Percentiles rank a stretch among this genome's conserved stretches.
These are phyloP conservation scores for Hippopotamyrus pictus DNA, from an alignment of 2,797 vertebrate genomes.

Conservation along the genomic window DNA sequence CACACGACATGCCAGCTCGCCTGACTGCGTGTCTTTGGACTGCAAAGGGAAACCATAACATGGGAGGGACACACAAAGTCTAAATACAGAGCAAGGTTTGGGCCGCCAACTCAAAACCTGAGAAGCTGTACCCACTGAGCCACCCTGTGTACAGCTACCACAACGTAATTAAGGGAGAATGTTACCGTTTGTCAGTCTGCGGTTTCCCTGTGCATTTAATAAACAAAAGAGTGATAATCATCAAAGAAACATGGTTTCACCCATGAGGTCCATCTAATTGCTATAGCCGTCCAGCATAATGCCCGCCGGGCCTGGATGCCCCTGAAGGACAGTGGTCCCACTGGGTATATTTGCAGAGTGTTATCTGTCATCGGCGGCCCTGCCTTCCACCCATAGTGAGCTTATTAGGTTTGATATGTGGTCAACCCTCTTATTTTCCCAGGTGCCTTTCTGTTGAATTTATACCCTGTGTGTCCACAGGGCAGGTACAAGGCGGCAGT, in stretches of 20 bases:
- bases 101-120: not conserved
- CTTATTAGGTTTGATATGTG: constrained; percentile 65
- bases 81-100: not conserved
- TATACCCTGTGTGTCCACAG: constrained; percentile 55
- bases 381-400: constrained; percentile 42
- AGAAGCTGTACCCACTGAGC: not conserved
- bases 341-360: constrained; percentile 45
- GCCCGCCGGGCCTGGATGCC: not conserved
- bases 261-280: not conserved
- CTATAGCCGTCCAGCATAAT: not conserved
- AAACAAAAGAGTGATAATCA: not conserved
- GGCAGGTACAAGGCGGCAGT: constrained; percentile 52
- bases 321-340: constrained; percentile 25
- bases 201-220: not conserved
- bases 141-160: not conserved
- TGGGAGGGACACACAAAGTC: not conserved
- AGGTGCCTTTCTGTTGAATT: constrained; percentile 64
- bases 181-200: constrained; percentile 37
- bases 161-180: not conserved
- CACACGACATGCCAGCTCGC: not conserved
- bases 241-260: not conserved
- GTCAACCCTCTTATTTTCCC: constrained; percentile 62
- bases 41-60: not conserved
- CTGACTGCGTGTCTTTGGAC: not conserved
- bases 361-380: constrained; percentile 59